Conservation (phyloP, 2,888 invertebrate genomes). For the Drosophila mayaguana region DNA sequence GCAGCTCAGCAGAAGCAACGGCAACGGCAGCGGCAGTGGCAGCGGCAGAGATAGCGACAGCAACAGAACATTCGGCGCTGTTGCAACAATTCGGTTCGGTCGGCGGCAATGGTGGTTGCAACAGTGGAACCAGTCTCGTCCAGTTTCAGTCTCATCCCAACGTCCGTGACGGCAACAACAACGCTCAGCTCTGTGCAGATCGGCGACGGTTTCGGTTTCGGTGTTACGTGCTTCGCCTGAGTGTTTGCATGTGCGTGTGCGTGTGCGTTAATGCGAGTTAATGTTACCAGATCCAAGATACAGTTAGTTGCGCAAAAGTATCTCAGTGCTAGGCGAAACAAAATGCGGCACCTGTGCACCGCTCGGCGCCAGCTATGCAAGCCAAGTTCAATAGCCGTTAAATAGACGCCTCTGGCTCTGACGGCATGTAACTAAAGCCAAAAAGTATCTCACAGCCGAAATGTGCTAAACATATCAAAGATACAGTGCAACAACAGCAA, state of each 20-base stretch:
- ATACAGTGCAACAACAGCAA: constrained; percentile 30
- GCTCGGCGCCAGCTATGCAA: constrained; percentile 50
- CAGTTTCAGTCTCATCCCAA: constrained; percentile 78
- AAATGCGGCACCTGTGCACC: constrained; percentile 70
- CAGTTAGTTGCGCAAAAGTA: constrained; percentile 34
- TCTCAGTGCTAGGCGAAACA: constrained; percentile 42
- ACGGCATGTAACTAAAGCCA: constrained; percentile 43
- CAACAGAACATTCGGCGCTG: constrained; percentile 38
- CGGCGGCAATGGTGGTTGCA: constrained; percentile 42
- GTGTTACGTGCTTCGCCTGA: constrained; percentile 32
- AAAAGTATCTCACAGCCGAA: constrained; percentile 44
- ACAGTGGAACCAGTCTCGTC: constrained; percentile 45
- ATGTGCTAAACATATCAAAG: constrained; percentile 61
- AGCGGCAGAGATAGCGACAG: constrained; percentile 8
- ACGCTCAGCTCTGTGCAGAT: constrained; percentile 38
- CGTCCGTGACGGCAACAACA: constrained; percentile 79
- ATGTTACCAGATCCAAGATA: constrained; percentile 28
- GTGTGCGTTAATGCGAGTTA: not conserved
- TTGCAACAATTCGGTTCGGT: constrained; percentile 44
- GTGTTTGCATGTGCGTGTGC: constrained; percentile 13
- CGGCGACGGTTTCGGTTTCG: constrained; percentile 20
- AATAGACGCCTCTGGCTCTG: constrained; percentile 28
- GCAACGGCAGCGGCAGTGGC: constrained; percentile 5
- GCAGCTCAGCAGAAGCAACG: constrained; percentile 26
- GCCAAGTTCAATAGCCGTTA: constrained; percentile 41